These are phyloP conservation scores for Sphaeridia pumilis DNA, from an alignment of 2,888 invertebrate genomes.

Conservation along the genomic window DNA sequence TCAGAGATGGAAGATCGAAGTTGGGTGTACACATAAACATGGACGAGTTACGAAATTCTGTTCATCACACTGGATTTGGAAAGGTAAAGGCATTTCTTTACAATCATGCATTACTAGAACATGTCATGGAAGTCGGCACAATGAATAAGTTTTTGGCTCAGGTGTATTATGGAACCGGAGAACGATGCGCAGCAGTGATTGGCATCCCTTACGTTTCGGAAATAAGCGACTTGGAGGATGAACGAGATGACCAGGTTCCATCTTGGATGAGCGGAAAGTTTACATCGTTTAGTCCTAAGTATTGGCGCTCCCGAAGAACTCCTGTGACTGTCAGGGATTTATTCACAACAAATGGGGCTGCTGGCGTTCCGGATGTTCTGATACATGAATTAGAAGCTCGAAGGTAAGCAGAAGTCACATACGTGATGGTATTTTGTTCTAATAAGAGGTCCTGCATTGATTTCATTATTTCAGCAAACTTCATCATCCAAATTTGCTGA, in stretches of 20 bases:
- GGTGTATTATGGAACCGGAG: constrained; percentile 28
- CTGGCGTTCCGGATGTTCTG: constrained; percentile 39
- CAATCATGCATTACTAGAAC: neutral
- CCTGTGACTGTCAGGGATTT: constrained; percentile 35
- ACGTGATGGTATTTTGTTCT: neutral
- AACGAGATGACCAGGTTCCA: constrained; percentile 19
- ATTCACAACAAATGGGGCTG: constrained; percentile 26
- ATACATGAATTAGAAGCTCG: constrained; percentile 40
- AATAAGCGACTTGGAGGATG: constrained; percentile 25
- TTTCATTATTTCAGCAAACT: constrained; percentile 24
- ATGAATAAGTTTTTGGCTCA: constrained; percentile 15
- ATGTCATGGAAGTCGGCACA: too few relatives aligned
- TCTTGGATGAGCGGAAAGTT: constrained; percentile 34
- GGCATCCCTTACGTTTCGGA: constrained; percentile 30
- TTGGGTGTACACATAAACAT: constrained; percentile 13
- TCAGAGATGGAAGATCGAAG: constrained; percentile 1
- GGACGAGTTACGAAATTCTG: constrained; percentile 18
- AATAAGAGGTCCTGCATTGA: neutral
- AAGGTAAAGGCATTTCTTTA: constrained; percentile 13
- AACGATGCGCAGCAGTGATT: constrained; percentile 27
- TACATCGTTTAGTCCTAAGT: constrained; percentile 30
- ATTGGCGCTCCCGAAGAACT: constrained; percentile 33
- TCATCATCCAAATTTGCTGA: constrained; percentile 38
- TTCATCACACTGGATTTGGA: constrained; percentile 27
- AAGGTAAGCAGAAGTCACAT: constrained; percentile 31